These are phyloP conservation scores for Pseudomyrmex pallidus DNA, from an alignment of 1,140 invertebrate species.

Conservation along the genomic window DNA sequence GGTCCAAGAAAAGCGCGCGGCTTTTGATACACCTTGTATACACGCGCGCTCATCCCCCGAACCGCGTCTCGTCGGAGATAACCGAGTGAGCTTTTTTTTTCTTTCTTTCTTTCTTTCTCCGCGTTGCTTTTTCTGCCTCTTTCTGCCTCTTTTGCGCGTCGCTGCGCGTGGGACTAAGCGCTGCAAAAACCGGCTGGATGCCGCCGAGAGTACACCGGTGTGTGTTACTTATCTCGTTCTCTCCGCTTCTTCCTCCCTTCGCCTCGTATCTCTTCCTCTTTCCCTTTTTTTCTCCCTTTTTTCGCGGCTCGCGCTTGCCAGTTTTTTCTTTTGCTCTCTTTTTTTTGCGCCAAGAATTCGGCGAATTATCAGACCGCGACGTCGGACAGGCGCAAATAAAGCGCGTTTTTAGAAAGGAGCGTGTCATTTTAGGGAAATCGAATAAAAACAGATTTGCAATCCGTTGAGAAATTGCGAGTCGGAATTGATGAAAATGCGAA, in stretches of 20 bases:
- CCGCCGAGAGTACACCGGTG: slow-evolving; percentile 51
- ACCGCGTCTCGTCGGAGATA: slow-evolving; percentile 60
- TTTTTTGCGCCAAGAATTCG: slow-evolving; percentile 31
- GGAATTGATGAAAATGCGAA: too few species aligned
- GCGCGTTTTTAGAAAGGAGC: background rate
- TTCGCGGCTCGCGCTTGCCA: background rate
- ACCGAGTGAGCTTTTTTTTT: slow-evolving; percentile 22
- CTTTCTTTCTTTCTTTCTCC: background rate
- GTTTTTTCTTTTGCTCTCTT: slow-evolving; percentile 9
- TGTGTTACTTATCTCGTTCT: slow-evolving; percentile 57
- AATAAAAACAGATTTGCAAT: too few species aligned
- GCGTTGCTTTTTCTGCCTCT: slow-evolving; percentile 27
- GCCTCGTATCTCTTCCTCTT: background rate
- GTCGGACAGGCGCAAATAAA: slow-evolving; percentile 19
- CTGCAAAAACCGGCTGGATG: slow-evolving; percentile 54
- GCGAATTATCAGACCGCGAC: slow-evolving; percentile 45
- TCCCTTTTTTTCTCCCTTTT: slow-evolving; percentile 38
- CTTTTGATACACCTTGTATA: slow-evolving; percentile 65
- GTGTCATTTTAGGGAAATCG: background rate
- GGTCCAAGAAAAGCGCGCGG: background rate
- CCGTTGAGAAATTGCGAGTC: too few species aligned
- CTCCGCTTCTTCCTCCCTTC: slow-evolving; percentile 15
- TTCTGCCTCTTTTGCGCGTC: slow-evolving; percentile 51
- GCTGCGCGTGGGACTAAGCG: slow-evolving; percentile 19
- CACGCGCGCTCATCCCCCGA: slow-evolving; percentile 33